Evolutionary conservation across 2,888 invertebrate genomes (phyloP), one percentile per base, ranked within the genome.

Genomic region (Scaptomyza tumidula): DNA sequence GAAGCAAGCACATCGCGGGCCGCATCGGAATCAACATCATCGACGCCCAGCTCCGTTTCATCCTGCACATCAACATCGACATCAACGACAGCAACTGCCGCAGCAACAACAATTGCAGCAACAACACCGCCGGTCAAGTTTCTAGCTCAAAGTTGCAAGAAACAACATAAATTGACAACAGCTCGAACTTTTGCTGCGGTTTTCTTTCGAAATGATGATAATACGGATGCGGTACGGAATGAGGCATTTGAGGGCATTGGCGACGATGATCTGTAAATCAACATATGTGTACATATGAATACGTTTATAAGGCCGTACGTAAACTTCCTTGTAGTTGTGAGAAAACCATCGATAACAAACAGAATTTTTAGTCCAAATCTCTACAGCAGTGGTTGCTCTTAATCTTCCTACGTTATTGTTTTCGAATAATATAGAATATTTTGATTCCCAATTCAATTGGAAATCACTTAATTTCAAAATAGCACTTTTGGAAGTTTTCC

Each of bases 171-270:
- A 90, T 94, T 96, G 79, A 93, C 94, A 13, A 93, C 78, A n/a
- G 68, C 80, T 6, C 83, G 78, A 19, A 89, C 89, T 0, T 90
- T 90, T 63, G 88, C 90, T 4, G 95, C 94, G 0, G 96, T 95
- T 52, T 94, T 95, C 31, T 96, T 95, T 91, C 95, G 95, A 86
- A 93, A 94, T 66, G 94, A 94, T 86, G 75, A 63, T 4, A 68
- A 52, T 2, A 53, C 57, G 0, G 53, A 81, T 10, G 95, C 95
- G 75, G 95, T 97, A 69, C 97, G 97, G 6, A 98, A 98, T 92
- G 96, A 97, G 91, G 97, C 98, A 24, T 99, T 98, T 91, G 97
- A 98, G 92, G 97, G 97, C 53, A 98, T 99, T 79, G 98, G 98
- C 4, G 98, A 99, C 90, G 98, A 98, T 86, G 98, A 98, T 93